Evolutionary conservation across 2,797 vertebrate species (phyloP).

Genomic region (Scleropages formosus): DNA sequence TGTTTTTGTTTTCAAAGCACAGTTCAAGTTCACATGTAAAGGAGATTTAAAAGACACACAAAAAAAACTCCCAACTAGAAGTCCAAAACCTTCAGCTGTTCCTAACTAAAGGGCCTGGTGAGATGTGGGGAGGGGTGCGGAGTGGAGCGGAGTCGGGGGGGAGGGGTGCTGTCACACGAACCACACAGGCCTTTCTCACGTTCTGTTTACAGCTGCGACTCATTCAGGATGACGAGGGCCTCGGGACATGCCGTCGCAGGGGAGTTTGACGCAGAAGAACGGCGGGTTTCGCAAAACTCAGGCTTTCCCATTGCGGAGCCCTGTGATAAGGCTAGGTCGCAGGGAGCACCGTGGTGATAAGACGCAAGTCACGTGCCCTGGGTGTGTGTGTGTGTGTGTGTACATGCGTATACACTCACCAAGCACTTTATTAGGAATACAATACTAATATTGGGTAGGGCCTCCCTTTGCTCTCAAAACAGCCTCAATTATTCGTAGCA

Average conservation of each 20-base stretch:
- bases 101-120: neutral
- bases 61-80: slow-evolving; percentile 29
- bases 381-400: no score
- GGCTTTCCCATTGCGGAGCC: slow-evolving; percentile 35
- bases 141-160: neutral
- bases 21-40: slow-evolving; percentile 45
- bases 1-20: slow-evolving; percentile 22
- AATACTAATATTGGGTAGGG: no score
- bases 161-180: slow-evolving; percentile 47
- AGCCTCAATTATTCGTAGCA: no score
- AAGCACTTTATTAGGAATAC: no score
- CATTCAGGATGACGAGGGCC: slow-evolving; percentile 62
- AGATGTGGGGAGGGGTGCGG: neutral
- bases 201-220: slow-evolving; percentile 73
- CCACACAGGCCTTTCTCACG: slow-evolving; percentile 72
- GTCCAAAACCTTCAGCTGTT: slow-evolving; percentile 41
- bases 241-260: slow-evolving; percentile 36
- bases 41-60: slow-evolving; percentile 44
- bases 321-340: neutral
- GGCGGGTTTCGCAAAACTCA: neutral
- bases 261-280: slow-evolving; percentile 17
- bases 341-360: neutral
- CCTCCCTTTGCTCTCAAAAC: no score
- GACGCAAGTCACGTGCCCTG: no score
- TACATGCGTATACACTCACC: no score